Base-by-base conservation (phyloP, 2,888 invertebrate species). In the Drosophila conformis region DNA sequence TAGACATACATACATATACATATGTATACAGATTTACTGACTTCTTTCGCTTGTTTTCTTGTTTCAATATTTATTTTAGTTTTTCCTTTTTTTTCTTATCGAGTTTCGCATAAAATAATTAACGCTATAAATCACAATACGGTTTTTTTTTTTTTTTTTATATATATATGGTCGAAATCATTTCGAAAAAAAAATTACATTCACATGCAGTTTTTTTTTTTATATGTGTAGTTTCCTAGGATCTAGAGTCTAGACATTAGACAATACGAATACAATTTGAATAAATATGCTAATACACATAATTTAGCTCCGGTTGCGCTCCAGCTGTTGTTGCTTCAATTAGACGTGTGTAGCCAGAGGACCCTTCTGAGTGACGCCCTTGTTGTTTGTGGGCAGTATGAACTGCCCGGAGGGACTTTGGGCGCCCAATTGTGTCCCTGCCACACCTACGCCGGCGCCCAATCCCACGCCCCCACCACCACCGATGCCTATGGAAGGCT, bases 341-440 rank as follows among this genome's bases (percentile, higher is more conserved):
- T 95, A 95, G 89, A 95, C 95, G 81, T 95, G 95, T 42, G 95
- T 95, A 49, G 95, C 95, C 87, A 95, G 90, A 4, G 95, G 91
- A 58, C 93, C 93, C 74, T 93, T 93, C 71, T 93, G 93, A 31
- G 89, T 90, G 49, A 82, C 89, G 60, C 87, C 87, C 80, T 93
- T 93, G 76, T 93, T 93, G 82, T 93, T 93, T 59, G 92, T 92
- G 74, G 93, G 93, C 82, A 93, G 76, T 67, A 93, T 93, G 64
- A 93, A 93, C 82, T 93, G 93, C 27, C 93, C 93, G 74, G 93
- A 93, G 57, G 93, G 93, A 86, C 93, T 93, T 68, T 91, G 91
- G 95, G 96, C 13, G 95, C 96, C 11, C 56, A 96, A 4, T 95
- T 95, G 33, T 95, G 95, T 7, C 95, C 95, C 64, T 13, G 52